Evolutionary conservation across 2,113 vertebrate species (phyloP).

Genomic region (Ranitomeya imitator): DNA sequence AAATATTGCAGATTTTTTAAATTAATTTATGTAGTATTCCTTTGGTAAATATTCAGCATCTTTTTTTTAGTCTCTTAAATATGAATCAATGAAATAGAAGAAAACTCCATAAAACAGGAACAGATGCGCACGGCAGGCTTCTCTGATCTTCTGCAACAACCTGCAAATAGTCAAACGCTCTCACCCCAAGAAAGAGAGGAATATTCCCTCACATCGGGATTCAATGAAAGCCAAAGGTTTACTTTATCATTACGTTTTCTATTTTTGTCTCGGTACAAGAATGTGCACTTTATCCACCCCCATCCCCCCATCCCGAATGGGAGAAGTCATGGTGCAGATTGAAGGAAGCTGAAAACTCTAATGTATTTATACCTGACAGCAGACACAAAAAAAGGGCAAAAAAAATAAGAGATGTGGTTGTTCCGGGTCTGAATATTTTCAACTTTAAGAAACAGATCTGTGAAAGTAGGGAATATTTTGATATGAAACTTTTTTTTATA

Average conservation of each 20-base stretch:
- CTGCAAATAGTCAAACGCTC: conserved; percentile 36
- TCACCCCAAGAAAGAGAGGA: conserved; percentile 21
- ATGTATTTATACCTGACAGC: conserved; percentile 54
- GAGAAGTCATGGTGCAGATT: conserved; percentile 59
- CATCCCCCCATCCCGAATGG: conserved; percentile 37
- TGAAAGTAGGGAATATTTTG: not conserved
- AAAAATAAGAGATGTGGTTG: not conserved
- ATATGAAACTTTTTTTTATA: not conserved
- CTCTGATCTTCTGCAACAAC: not conserved
- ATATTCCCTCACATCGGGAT: not conserved
- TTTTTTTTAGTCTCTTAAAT: not conserved
- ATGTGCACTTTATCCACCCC: conserved; percentile 46
- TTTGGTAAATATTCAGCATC: not conserved
- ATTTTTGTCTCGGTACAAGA: conserved; percentile 58
- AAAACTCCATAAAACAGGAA: not conserved
- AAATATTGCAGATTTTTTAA: not conserved
- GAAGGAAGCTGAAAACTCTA: conserved; percentile 58
- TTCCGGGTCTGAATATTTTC: conserved; percentile 42
- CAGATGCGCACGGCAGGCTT: not conserved
- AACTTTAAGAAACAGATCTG: conserved; percentile 36
- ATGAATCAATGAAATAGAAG: not conserved
- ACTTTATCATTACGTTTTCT: conserved; percentile 58
- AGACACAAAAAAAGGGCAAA: conserved; percentile 6
- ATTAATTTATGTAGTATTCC: not conserved
- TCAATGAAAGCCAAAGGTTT: conserved; percentile 58